Evolutionary conservation across 2,797 vertebrate species (phyloP).

Genomic region (Crenuchus spilurus): DNA sequence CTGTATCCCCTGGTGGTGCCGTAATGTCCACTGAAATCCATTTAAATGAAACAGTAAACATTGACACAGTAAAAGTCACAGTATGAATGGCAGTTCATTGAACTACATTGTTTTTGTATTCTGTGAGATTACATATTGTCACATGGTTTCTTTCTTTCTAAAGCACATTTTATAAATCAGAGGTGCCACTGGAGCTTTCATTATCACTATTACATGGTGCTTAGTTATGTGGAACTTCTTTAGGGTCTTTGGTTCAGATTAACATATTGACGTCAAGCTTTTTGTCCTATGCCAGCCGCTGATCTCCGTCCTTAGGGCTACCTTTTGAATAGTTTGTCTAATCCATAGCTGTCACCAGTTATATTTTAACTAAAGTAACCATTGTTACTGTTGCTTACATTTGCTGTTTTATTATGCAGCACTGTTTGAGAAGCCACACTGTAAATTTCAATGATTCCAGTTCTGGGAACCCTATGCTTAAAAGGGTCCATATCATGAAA

Average conservation of each 20-base stretch:
- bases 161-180: too few species aligned
- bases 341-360: conserved; percentile 9
- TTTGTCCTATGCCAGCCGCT: not conserved
- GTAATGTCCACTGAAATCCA: not conserved
- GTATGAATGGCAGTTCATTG: not conserved
- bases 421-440: not conserved
- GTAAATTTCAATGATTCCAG: not conserved
- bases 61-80: not conserved
- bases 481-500: too few species aligned
- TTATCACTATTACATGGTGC: too few species aligned
- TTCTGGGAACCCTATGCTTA: too few species aligned
- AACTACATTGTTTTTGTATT: too few species aligned
- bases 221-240: too few species aligned
- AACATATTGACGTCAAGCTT: too few species aligned
- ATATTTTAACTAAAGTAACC: too few species aligned
- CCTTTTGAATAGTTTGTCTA: not conserved
- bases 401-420: not conserved
- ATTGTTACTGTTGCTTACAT: not conserved
- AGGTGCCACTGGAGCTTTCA: too few species aligned
- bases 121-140: too few species aligned
- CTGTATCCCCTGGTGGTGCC: not conserved
- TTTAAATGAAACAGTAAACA: not conserved
- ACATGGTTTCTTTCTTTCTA: too few species aligned
- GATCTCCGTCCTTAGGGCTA: not conserved
- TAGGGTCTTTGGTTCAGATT: not conserved